These are phyloP conservation scores for Acanthiza pusilla DNA, from an alignment of 2,797 vertebrate species.

Conservation along the genomic window DNA sequence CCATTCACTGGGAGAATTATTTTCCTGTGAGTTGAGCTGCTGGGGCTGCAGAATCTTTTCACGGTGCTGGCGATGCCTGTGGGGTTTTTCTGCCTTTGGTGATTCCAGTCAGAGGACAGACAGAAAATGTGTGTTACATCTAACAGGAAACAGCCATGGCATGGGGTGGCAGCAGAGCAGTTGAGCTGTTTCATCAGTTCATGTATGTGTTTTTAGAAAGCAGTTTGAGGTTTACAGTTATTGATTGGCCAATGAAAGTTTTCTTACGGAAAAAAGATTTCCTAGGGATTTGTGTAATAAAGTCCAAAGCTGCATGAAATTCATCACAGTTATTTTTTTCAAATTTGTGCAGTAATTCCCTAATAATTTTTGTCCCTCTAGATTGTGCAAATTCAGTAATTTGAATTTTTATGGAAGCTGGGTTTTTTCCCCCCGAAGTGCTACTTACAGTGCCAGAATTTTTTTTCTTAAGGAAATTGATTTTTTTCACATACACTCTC, in stretches of 20 bases:
- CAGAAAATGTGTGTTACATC: neutral
- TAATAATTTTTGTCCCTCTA: neutral
- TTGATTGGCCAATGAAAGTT: neutral
- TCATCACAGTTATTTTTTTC: neutral
- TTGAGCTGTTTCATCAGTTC: neutral
- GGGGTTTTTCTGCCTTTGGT: neutral
- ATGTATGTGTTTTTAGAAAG: neutral
- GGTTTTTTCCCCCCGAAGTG: neutral
- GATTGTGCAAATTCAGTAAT: neutral
- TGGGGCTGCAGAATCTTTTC: neutral
- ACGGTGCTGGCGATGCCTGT: neutral
- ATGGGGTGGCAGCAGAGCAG: neutral
- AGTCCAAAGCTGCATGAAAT: neutral
- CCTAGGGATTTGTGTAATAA: neutral
- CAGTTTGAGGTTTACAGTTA: neutral
- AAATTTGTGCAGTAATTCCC: neutral
- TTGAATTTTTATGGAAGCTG: neutral
- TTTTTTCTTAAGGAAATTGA: neutral
- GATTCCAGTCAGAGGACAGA: neutral
- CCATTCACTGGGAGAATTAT: neutral
- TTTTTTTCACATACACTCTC: neutral
- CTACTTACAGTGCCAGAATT: neutral
- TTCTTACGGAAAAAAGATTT: neutral
- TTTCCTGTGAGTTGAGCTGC: neutral
- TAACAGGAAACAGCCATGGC: neutral